These are phyloP conservation scores for Spinus pinus DNA, from an alignment of 2,797 vertebrate genomes.

Conservation along the genomic window DNA sequence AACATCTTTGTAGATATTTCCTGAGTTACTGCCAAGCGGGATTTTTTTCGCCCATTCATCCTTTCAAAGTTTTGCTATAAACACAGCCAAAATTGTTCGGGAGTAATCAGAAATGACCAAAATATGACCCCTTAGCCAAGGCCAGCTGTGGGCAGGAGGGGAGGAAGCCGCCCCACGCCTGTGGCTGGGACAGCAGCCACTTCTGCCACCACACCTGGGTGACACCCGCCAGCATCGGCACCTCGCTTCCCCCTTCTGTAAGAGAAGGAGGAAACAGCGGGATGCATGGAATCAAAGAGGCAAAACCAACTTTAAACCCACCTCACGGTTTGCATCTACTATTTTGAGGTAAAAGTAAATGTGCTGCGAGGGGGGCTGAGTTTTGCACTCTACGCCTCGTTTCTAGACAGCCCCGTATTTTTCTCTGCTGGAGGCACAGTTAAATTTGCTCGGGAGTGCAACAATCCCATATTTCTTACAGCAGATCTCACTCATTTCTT, in stretches of 20 bases:
- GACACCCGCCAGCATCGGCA: accelerated
- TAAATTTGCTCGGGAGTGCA: neutral
- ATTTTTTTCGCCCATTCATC: conserved; percentile 42
- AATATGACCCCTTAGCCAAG: neutral
- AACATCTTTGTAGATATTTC: conserved; percentile 52
- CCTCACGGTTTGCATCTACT: neutral
- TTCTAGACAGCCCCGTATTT: neutral
- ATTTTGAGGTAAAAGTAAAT: neutral
- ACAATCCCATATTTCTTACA: neutral
- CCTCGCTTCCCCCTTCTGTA: neutral
- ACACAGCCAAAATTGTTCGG: conserved; percentile 32
- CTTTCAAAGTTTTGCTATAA: conserved; percentile 60
- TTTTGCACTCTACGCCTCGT: neutral
- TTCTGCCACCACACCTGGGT: neutral
- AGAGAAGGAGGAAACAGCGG: neutral
- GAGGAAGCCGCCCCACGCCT: neutral
- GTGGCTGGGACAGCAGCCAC: neutral
- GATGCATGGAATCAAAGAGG: neutral
- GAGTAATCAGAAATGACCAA: conserved; percentile 60
- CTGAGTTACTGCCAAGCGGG: conserved; percentile 46
- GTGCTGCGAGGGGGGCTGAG: accelerated
- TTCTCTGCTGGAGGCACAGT: neutral
- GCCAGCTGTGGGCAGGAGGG: neutral
- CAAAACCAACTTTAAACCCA: neutral
- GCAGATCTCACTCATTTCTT: neutral